Conservation (phyloP, 1,140 invertebrate genomes). For the Atta colombica region DNA sequence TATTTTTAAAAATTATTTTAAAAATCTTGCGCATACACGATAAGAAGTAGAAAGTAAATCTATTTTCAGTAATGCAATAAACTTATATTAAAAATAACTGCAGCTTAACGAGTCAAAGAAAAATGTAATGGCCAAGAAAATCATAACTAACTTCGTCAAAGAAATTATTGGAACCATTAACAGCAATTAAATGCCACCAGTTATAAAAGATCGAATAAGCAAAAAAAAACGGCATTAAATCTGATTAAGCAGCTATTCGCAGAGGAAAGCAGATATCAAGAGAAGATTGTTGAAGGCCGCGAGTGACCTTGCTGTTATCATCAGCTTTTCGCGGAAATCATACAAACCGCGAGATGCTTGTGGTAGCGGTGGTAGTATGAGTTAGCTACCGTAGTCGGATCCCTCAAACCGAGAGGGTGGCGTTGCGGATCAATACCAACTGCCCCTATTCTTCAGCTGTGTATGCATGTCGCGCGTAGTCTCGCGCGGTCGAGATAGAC, state of each 20-base stretch:
- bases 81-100: not conserved
- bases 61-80: not conserved
- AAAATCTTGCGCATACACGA: not conserved
- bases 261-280: not conserved
- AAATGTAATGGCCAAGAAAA: not conserved
- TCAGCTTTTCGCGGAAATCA: conserved; percentile 59
- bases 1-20: no score
- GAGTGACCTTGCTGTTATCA: conserved; percentile 48
- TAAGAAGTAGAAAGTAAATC: not conserved
- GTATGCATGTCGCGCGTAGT: conserved; percentile 70
- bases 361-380: conserved; percentile 26
- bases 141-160: not conserved
- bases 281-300: not conserved
- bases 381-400: conserved; percentile 65
- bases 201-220: not conserved
- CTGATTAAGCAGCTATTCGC: not conserved
- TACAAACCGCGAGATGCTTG: conserved; percentile 59
- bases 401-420: conserved; percentile 75
- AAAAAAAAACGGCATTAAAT: not conserved
- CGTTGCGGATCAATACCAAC: conserved; percentile 84
- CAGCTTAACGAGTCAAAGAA: not conserved
- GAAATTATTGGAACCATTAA: not conserved
- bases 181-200: not conserved
- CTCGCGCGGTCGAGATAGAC: conserved; percentile 58
- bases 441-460: conserved; percentile 83